Percentiles rank a stretch among this genome's conserved stretches.
These are phyloP conservation scores for Cyanoliseus patagonus DNA, from an alignment of 2,113 vertebrate species.

Conservation along the genomic window DNA sequence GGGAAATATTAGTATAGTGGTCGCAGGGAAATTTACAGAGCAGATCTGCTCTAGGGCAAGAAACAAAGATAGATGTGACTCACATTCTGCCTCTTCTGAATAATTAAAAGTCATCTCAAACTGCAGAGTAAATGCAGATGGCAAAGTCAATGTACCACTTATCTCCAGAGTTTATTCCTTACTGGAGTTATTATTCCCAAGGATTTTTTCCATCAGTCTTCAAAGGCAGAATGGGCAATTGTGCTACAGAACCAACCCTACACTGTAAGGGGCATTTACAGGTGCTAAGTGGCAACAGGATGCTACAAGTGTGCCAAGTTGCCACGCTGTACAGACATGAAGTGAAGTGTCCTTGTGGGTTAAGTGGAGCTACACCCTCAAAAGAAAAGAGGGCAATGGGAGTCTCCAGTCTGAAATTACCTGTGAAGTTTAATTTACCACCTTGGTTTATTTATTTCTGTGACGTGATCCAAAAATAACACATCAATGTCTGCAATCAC, in stretches of 20 bases:
- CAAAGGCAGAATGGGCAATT: neutral
- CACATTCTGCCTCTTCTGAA: constrained; percentile 18
- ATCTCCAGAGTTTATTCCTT: constrained; percentile 6
- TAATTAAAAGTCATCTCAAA: constrained; percentile 53
- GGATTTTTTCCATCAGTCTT: neutral
- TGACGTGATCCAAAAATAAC: constrained; percentile 3
- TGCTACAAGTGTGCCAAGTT: neutral
- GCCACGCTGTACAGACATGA: neutral
- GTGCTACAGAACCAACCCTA: neutral
- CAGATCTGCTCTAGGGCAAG: neutral
- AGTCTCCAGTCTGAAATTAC: neutral
- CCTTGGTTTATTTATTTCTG: neutral
- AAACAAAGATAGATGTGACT: constrained; percentile 19
- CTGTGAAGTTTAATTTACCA: constrained; percentile 9
- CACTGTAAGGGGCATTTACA: neutral
- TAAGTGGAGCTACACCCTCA: neutral
- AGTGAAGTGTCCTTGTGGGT: neutral
- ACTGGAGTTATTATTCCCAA: neutral
- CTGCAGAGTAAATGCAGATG: constrained; percentile 33
- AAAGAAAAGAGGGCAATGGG: neutral
- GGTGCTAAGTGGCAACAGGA: neutral
- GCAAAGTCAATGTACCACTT: constrained; percentile 33
- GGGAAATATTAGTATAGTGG: neutral
- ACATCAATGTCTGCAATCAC: neutral
- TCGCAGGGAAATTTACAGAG: constrained; percentile 1